phyloP scores from a whole-genome alignment of 2,113 vertebrate genomes.

The Anguilla japonica region DNA sequence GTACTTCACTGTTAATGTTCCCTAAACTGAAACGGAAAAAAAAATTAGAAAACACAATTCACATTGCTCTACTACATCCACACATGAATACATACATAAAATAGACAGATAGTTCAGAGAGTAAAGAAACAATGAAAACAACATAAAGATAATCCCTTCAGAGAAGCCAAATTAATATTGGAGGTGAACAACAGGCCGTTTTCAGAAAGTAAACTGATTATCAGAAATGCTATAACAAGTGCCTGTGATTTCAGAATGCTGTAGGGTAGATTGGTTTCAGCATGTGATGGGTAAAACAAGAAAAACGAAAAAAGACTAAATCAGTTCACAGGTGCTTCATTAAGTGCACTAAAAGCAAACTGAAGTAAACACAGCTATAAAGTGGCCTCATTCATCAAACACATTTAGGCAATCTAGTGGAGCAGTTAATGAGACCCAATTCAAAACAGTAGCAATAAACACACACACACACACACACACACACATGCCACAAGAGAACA shows the following conservation, averaged over 20 bases:
- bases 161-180: not conserved
- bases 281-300: not conserved
- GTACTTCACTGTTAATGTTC: not conserved
- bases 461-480: not conserved
- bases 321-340: not conserved
- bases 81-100: not conserved
- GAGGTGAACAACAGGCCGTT: not conserved
- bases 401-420: not conserved
- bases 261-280: not conserved
- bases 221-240: not conserved
- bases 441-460: not conserved
- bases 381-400: not conserved
- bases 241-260: not conserved
- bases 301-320: not conserved
- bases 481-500: not conserved
- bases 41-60: not conserved
- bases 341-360: not conserved
- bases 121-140: not conserved
- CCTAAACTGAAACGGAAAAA: not conserved
- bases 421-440: not conserved
- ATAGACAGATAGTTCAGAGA: not conserved
- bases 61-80: not conserved
- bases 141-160: not conserved
- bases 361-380: not conserved
- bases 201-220: not conserved